A percentile compares a stretch with the other conserved stretches of the same genome.
Conservation (phyloP, 1,140 invertebrate genomes). For the Dufourea novaeangliae region DNA sequence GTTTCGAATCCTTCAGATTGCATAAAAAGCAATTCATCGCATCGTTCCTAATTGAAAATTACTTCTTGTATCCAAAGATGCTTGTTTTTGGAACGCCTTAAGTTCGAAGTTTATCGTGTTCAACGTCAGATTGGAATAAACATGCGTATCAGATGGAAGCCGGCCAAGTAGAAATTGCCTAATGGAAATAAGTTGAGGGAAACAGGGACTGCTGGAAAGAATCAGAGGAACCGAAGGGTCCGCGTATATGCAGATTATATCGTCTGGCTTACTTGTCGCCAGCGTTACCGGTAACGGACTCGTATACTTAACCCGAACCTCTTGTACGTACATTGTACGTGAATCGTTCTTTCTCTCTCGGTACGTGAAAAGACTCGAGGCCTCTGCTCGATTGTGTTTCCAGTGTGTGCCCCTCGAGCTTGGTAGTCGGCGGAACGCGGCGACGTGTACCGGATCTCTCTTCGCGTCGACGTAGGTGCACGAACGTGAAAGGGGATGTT, state of each 20-base stretch:
- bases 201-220: constrained; percentile 4
- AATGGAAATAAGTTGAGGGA: constrained; percentile 20
- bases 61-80: neutral
- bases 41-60: no score
- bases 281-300: constrained; percentile 45
- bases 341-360: constrained; percentile 18
- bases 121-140: neutral
- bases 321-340: constrained; percentile 46
- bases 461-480: constrained; percentile 55
- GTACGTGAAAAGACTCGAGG: constrained; percentile 17
- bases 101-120: neutral
- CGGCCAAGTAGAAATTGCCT: constrained; percentile 19
- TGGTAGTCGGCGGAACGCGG: neutral
- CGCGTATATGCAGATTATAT: constrained; percentile 58
- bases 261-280: constrained; percentile 51
- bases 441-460: constrained; percentile 46
- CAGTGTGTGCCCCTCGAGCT: no score
- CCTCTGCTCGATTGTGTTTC: constrained; percentile 11
- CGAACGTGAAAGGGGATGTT: constrained; percentile 52
- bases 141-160: constrained; percentile 3
- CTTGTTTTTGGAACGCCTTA: neutral
- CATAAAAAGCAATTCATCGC: no score
- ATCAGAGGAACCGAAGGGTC: constrained; percentile 42
- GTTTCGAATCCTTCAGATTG: no score
- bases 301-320: constrained; percentile 49